Evolutionary conservation across 2,113 vertebrate genomes (phyloP), one percentile per base, ranked within the genome.

Genomic region (Nettapus auritus): DNA sequence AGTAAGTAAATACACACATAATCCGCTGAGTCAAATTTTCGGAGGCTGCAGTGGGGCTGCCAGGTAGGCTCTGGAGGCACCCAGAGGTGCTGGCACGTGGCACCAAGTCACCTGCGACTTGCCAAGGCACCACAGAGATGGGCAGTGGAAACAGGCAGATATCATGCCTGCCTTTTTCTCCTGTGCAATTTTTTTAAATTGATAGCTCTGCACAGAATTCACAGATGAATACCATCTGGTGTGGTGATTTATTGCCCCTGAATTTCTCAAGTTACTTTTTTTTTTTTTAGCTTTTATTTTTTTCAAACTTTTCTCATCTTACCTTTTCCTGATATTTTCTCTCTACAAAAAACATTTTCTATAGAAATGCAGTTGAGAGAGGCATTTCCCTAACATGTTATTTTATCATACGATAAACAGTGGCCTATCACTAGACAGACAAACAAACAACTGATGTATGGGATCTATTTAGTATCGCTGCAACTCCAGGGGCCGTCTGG

Each of bases 221-320:
- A 11, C 89, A 96, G 95, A 96, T 95, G 95, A 97, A 97, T 96
- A 92, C 96, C 96, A 97, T 96, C 96, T 97, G 96, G 50, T 93
- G 69, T 31, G 36, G 86, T 95, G 96, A 97, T 96, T 96, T 96
- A 96, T 92, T 96, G 96, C 95, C 91, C 96, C 80, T 71, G 84
- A 97, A 94, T 96, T 96, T 96, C 94, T 96, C 96, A 85, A 96
- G 86, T 96, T 92, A 83, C 60, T 82, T 80, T 44, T 62, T 84
- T 82, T 50, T 36, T 73, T 26, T 66, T 83, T 69, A 21, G 9
- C 76, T 44, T 57, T 84, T 77, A 40, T 33, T 50, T 64, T 60
- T 52, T 23, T 12, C 36, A 29, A 53, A 57, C 52, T 94, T 94
- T 76, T 93, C 48, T 89, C 90, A 69, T 93, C 82, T 92, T 93